Evolutionary conservation across 2,888 invertebrate genomes (phyloP).

Genomic region (Agelastica alni): DNA sequence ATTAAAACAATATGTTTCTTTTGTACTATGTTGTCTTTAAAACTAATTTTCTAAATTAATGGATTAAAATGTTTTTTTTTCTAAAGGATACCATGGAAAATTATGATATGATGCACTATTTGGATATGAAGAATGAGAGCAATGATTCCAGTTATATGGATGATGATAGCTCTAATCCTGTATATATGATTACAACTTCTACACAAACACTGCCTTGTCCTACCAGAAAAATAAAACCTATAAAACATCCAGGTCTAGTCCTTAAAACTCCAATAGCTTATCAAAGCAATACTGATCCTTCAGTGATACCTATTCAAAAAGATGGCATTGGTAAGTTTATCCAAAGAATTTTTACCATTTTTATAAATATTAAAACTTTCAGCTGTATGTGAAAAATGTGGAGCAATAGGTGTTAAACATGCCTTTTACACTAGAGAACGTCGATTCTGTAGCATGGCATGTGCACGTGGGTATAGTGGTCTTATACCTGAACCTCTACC

Average conservation of each 20-base stretch:
- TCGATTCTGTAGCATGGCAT: conserved; percentile 79
- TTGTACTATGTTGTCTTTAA: too few relatives aligned
- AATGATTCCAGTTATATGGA: conserved; percentile 58
- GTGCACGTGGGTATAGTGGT: conserved; percentile 66
- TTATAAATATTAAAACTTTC: too few relatives aligned
- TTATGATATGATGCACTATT: conserved; percentile 55
- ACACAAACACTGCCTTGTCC: conserved; percentile 62
- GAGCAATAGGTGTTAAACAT: conserved; percentile 82
- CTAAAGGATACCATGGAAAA: conserved; percentile 54
- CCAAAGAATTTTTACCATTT: too few relatives aligned
- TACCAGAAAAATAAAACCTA: conserved; percentile 71
- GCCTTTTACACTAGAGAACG: conserved; percentile 84
- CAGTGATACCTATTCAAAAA: conserved; percentile 84
- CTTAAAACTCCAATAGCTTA: conserved; percentile 79
- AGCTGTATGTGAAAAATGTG: conserved; percentile 86
- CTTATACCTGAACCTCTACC: conserved; percentile 54
- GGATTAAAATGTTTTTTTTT: conserved; percentile 13
- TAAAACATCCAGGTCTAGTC: conserved; percentile 74
- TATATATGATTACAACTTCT: conserved; percentile 60
- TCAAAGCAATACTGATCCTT: conserved; percentile 78
- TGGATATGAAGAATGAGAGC: conserved; percentile 55
- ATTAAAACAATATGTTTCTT: too few relatives aligned
- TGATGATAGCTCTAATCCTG: conserved; percentile 55
- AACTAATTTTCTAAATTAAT: too few relatives aligned
- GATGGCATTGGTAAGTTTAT: conserved; percentile 83